Evolutionary conservation across 2,888 invertebrate species (phyloP), one percentile per base, ranked within the genome.

Genomic region (Drosophila peninsularis): DNA sequence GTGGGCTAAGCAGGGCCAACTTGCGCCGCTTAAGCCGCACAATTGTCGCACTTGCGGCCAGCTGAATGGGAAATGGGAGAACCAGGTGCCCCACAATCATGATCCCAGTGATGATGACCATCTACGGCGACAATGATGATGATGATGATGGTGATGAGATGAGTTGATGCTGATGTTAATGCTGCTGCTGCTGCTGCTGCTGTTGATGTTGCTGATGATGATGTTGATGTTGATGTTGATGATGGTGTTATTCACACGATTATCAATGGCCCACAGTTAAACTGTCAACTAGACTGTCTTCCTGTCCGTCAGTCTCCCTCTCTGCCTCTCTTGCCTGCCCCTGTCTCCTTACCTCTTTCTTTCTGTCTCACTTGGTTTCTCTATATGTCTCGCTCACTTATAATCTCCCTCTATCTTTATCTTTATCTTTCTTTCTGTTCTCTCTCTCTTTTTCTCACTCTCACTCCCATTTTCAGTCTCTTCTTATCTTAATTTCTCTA

Each of bases 1-100:
- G 53, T 62, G 68, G 75, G 73, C 75, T 65, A 76, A 76, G 64
- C 77, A 78, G 70, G 66, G 71, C 66, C 75, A 78, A 77, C 62
- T 57, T 69, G 65, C 10, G 64, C 37, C 74, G 78, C 69, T 73
- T 70, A 70, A 77, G 78, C 70, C 66, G 44, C 78, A 67, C 70
- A 77, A 78, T 64, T 77, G 71, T 67, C 71, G 70, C 78, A 77
- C 68, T 72, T 75, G 63, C 50, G 62, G 72, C 61, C 54, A 62
- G 53, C 47, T 62, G 44, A 61, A 72, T 61, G 57, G 37, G 24
- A 24, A 24, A 72, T 61, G 57, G 37, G 50, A 63, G 54, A 42
- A 47, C 34, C 71, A 54, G 65, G 50, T 55, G 52, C 66, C 56
- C 50, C 24, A 44, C 24, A 44, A 52, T 62, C 54, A 60, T 60